A percentile compares a stretch with the other conserved stretches of the same genome.
Evolutionary conservation across 2,888 invertebrate species (phyloP).

Genomic region (Polymixis flavicincta): DNA sequence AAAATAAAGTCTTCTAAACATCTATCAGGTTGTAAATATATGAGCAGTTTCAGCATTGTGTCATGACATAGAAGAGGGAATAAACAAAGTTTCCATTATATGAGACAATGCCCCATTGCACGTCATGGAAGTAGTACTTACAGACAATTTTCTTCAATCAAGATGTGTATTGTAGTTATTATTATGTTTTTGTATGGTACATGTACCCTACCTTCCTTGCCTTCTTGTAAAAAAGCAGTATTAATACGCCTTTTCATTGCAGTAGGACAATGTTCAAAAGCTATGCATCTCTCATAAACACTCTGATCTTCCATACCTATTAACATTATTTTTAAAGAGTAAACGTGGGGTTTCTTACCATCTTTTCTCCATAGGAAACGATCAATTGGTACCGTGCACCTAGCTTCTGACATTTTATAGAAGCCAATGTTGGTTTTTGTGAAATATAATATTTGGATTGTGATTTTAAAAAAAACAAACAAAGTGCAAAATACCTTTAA

Average conservation of each 20-base stretch:
- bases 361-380: too few relatives aligned
- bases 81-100: not conserved
- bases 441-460: too few relatives aligned
- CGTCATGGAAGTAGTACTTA: not conserved
- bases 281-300: too few relatives aligned
- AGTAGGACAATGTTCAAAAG: not conserved
- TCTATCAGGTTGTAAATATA: not conserved
- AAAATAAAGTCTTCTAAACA: not conserved
- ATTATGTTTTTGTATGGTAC: too few relatives aligned
- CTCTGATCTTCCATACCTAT: too few relatives aligned
- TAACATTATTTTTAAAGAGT: too few relatives aligned
- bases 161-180: not conserved
- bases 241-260: not conserved
- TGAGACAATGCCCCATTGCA: not conserved
- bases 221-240: not conserved
- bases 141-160: not conserved
- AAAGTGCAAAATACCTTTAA: too few relatives aligned
- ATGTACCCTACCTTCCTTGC: not conserved
- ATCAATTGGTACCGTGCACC: too few relatives aligned
- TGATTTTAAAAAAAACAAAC: too few relatives aligned
- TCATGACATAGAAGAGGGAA: not conserved
- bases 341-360: too few relatives aligned
- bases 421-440: too few relatives aligned
- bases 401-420: too few relatives aligned
- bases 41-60: not conserved